Percentiles rank a stretch among this genome's conserved stretches.
Evolutionary conservation across 2,113 vertebrate genomes (phyloP).

Genomic region (Clupea harengus): DNA sequence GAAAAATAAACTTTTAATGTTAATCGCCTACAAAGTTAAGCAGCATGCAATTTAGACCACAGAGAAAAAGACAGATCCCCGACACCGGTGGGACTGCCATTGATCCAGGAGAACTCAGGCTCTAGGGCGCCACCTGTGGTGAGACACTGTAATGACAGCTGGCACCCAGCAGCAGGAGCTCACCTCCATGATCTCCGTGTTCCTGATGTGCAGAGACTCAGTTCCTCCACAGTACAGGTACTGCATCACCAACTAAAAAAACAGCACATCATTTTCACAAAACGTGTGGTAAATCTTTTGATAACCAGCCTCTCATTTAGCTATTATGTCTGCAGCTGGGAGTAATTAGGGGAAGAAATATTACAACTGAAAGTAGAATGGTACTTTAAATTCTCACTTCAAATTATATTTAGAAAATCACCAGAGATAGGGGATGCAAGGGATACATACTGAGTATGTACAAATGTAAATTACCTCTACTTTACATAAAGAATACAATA

Average conservation of each 20-base stretch:
- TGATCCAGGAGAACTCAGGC: background rate
- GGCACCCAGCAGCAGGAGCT: background rate
- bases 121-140: background rate
- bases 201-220: slow-evolving; percentile 73
- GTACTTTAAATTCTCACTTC: too few relatives aligned
- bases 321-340: background rate
- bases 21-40: too few relatives aligned
- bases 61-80: too few relatives aligned
- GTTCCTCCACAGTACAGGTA: slow-evolving; percentile 76
- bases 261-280: slow-evolving; percentile 8
- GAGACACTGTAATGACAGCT: slow-evolving; percentile 25
- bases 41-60: too few relatives aligned
- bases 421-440: too few relatives aligned
- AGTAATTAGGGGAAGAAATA: background rate
- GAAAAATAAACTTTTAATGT: too few relatives aligned
- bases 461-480: background rate
- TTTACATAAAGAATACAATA: background rate
- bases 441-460: background rate
- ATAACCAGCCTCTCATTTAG: background rate
- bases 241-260: slow-evolving; percentile 75
- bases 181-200: slow-evolving; percentile 78
- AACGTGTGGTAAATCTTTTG: background rate
- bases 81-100: too few relatives aligned
- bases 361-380: background rate
- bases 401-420: too few relatives aligned